Conservation (phyloP, 2,113 vertebrate genomes). For the Tonatia bakeri region DNA sequence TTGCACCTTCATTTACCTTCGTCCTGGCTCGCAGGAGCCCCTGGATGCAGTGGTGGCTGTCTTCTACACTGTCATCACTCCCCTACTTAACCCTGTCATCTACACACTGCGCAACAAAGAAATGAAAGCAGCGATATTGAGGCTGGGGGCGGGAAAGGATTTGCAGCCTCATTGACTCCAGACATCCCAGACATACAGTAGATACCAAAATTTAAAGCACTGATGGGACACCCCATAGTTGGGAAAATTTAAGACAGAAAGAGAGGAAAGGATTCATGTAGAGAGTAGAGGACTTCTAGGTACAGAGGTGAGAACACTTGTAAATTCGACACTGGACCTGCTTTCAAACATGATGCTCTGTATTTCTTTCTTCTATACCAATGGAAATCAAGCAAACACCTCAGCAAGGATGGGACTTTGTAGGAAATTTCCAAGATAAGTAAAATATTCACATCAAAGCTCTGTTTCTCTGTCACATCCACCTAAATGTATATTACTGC, state of each 20-base stretch:
- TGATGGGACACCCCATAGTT: background rate
- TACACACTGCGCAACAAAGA: slow-evolving; percentile 73
- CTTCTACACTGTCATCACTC: slow-evolving; percentile 73
- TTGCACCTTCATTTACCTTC: slow-evolving; percentile 69
- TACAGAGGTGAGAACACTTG: background rate
- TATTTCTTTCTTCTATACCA: background rate
- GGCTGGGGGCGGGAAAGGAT: slow-evolving; percentile 11
- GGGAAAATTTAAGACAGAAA: background rate
- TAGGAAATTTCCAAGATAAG: background rate
- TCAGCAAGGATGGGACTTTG: background rate
- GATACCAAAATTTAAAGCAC: background rate
- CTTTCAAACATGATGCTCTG: background rate
- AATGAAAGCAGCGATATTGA: slow-evolving; percentile 61
- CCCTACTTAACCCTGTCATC: slow-evolving; percentile 71
- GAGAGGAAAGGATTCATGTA: background rate
- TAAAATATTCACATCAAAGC: background rate
- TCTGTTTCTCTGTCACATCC: background rate
- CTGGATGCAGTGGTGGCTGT: slow-evolving; percentile 64
- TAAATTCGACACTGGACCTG: background rate
- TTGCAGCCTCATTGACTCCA: background rate
- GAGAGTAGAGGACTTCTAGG: background rate
- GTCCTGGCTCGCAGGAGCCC: slow-evolving; percentile 54
- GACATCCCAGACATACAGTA: background rate
- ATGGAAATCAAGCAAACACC: background rate
- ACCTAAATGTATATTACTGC: background rate